Percentiles rank a stretch among this genome's conserved stretches.
Evolutionary conservation across 2,113 vertebrate species (phyloP).

Genomic region (Sigmodon hispidus): DNA sequence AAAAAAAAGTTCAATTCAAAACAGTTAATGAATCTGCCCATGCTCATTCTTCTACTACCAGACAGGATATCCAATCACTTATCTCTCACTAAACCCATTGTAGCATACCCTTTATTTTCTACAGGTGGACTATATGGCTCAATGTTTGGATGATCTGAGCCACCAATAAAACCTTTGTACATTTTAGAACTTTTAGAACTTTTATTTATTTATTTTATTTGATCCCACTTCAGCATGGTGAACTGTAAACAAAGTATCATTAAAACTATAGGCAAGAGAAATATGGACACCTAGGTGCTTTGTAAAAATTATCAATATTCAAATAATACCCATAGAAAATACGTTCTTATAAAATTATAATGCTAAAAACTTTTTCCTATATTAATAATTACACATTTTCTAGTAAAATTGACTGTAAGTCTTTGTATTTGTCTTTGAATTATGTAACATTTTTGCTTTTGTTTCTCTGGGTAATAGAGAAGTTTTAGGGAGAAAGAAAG

Average conservation of each 20-base stretch:
- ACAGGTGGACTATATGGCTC: neutral
- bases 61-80: neutral
- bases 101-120: neutral
- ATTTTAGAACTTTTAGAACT: neutral
- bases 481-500: too few relatives aligned
- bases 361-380: neutral
- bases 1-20: neutral
- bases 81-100: neutral
- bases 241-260: neutral
- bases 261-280: neutral
- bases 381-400: neutral
- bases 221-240: neutral
- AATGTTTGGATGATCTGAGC: neutral
- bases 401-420: neutral
- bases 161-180: neutral
- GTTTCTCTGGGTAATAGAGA: neutral
- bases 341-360: neutral
- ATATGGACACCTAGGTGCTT: neutral
- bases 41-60: neutral
- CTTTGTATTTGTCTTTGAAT: neutral
- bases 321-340: neutral
- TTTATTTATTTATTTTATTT: too few relatives aligned
- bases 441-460: neutral
- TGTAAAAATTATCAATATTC: neutral
- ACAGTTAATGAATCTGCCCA: neutral